These are phyloP conservation scores for Sardina pilchardus DNA, from an alignment of 2,113 vertebrate species.

Conservation along the genomic window DNA sequence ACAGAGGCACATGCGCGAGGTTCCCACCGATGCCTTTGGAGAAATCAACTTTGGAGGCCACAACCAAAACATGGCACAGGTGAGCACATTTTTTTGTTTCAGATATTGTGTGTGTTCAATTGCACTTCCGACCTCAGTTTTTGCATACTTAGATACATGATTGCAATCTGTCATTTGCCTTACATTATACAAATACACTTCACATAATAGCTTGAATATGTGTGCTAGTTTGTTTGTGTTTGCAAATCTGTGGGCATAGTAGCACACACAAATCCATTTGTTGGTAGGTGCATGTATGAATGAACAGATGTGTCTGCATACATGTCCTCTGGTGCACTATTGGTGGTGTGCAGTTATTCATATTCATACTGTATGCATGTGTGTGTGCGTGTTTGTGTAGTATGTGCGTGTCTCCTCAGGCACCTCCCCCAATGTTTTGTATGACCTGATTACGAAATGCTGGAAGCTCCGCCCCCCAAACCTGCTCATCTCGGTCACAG, in stretches of 20 bases:
- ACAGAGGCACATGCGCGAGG: neutral
- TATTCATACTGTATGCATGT: neutral
- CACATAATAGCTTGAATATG: neutral
- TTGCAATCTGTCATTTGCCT: too few species aligned
- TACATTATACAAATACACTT: neutral
- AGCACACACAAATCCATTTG: too few species aligned
- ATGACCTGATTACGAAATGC: slow-evolving; percentile 85
- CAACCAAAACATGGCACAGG: neutral
- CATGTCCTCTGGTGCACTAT: too few species aligned
- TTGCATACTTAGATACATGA: too few species aligned
- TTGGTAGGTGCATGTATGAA: too few species aligned
- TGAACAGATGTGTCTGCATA: slow-evolving; percentile 1
- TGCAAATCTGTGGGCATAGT: too few species aligned
- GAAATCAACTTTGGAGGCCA: neutral
- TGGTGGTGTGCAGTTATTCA: neutral
- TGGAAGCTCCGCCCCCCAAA: slow-evolving; percentile 88
- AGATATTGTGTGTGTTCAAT: neutral
- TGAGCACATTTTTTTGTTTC: neutral
- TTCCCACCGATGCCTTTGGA: neutral
- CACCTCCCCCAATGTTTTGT: slow-evolving; percentile 77
- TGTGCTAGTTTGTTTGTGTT: neutral
- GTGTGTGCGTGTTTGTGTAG: slow-evolving; percentile 61
- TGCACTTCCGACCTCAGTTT: too few species aligned
- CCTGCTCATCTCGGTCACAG: slow-evolving; percentile 94
- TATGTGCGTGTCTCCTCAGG: slow-evolving; percentile 86